phyloP scores from a whole-genome alignment of 2,888 invertebrate genomes.

The Acronicta leporina region DNA sequence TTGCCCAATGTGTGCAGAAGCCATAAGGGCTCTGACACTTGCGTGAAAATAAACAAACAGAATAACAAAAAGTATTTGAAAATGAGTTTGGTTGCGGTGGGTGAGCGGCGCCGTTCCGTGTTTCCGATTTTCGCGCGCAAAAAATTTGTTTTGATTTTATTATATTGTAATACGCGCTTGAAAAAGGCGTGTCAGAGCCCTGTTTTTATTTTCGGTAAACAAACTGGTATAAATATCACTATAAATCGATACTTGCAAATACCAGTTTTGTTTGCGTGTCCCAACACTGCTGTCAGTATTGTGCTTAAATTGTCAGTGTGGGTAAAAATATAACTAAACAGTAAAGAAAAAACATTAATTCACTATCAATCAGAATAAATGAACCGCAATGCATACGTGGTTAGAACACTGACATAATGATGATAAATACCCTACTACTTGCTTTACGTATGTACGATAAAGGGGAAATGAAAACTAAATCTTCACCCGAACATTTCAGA shows the following conservation, averaged over 20 bases:
- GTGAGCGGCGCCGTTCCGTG: slow-evolving; percentile 52
- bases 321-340: slow-evolving; percentile 7
- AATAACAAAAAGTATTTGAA: slow-evolving; percentile 14
- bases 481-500: too few relatives aligned
- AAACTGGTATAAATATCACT: slow-evolving; percentile 6
- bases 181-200: slow-evolving; percentile 56
- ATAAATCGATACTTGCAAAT: slow-evolving; percentile 1
- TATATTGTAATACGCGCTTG: slow-evolving; percentile 22
- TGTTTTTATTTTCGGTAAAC: slow-evolving; percentile 24
- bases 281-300: slow-evolving; percentile 25
- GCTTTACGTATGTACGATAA: too few relatives aligned
- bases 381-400: too few relatives aligned
- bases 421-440: too few relatives aligned
- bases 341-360: not conserved
- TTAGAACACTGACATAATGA: too few relatives aligned
- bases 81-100: slow-evolving; percentile 53
- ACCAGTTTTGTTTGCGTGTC: slow-evolving; percentile 25
- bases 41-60: slow-evolving; percentile 31
- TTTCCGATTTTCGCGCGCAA: slow-evolving; percentile 25
- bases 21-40: slow-evolving; percentile 57
- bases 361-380: too few relatives aligned
- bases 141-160: slow-evolving; percentile 17
- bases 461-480: too few relatives aligned
- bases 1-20: slow-evolving; percentile 38
- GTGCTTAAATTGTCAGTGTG: slow-evolving; percentile 30